phyloP scores from a whole-genome alignment of 2,113 vertebrate genomes.

The Eublepharis macularius region DNA sequence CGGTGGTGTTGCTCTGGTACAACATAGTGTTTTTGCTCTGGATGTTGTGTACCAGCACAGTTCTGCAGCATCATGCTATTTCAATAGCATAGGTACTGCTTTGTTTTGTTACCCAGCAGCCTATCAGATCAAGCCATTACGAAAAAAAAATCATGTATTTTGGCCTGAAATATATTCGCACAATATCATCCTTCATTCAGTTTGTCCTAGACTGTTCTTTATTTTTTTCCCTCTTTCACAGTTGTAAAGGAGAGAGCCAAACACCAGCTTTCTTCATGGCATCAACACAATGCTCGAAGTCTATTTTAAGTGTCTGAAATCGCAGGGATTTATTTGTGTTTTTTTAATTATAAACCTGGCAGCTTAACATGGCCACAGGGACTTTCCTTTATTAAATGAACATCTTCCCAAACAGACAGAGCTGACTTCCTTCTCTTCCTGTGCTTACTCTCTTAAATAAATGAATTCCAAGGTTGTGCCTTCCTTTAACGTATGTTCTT shows the following conservation, averaged over 20 bases:
- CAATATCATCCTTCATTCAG: neutral
- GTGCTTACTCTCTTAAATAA: neutral
- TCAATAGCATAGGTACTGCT: neutral
- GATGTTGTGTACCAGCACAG: no score
- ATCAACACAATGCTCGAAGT: neutral
- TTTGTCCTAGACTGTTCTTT: neutral
- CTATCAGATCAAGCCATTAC: neutral
- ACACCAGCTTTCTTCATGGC: neutral
- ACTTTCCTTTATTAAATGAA: neutral
- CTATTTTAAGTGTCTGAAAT: neutral
- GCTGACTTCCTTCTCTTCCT: neutral
- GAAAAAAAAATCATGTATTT: neutral
- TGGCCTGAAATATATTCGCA: neutral
- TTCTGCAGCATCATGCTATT: neutral
- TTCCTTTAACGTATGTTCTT: neutral
- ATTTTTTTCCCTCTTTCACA: neutral
- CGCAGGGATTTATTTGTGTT: neutral
- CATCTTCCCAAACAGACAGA: neutral
- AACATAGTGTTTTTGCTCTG: no score
- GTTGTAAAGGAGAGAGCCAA: neutral
- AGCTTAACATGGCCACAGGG: neutral
- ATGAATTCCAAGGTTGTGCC: neutral
- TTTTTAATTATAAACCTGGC: constrained; percentile 5
- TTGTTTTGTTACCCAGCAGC: neutral
- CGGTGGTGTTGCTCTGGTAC: no score